A percentile compares a stretch with the other conserved stretches of the same genome.
Evolutionary conservation across 2,888 invertebrate species (phyloP).

Genomic region (Itoplectis maculator): DNA sequence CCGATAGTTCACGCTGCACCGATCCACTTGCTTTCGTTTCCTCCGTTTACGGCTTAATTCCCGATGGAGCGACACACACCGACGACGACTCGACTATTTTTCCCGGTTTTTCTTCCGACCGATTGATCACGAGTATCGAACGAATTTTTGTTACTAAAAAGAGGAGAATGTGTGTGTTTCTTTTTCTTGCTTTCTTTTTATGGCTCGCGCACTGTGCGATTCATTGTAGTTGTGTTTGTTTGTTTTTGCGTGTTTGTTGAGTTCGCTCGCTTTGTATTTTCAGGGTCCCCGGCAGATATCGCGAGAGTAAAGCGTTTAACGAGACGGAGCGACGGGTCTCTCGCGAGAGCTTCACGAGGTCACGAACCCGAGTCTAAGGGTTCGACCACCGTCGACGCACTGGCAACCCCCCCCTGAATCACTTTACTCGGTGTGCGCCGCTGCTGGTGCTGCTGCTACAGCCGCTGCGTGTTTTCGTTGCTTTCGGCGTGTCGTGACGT

Average conservation of each 20-base stretch:
- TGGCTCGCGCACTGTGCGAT: not conserved
- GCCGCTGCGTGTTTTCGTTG: constrained; percentile 53
- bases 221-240: not conserved
- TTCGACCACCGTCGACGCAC: constrained; percentile 62
- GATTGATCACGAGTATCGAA: too few relatives aligned
- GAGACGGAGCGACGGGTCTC: not conserved
- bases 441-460: not conserved
- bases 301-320: not conserved
- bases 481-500: constrained; percentile 4
- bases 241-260: not conserved
- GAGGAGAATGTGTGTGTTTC: too few relatives aligned
- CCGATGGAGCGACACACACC: not conserved
- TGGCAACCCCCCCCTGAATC: constrained; percentile 55
- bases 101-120: too few relatives aligned
- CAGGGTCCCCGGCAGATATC: not conserved
- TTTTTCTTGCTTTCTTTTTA: too few relatives aligned
- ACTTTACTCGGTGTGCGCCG: constrained; percentile 31
- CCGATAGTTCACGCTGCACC: not conserved
- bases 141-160: not conserved
- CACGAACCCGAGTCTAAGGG: constrained; percentile 58
- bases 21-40: not conserved
- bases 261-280: not conserved
- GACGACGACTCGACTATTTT: too few relatives aligned
- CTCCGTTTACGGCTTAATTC: not conserved
- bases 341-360: constrained; percentile 36